These are phyloP conservation scores for Fissipunctia ypsillon DNA, from an alignment of 2,888 invertebrate species.

Conservation along the genomic window DNA sequence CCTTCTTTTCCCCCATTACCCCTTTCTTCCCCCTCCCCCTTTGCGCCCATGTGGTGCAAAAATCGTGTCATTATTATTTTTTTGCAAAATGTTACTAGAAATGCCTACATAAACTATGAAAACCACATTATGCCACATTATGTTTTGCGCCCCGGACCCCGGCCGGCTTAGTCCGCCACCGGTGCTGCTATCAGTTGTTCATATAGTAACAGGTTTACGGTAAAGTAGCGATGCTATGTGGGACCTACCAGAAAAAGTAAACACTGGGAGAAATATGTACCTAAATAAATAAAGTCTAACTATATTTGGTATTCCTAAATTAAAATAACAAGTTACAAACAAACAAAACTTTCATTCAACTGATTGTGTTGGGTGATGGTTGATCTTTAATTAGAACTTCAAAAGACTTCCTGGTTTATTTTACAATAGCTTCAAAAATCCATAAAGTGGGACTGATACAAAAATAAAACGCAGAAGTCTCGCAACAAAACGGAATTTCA, in stretches of 20 bases:
- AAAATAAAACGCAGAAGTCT: background rate
- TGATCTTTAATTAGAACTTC: background rate
- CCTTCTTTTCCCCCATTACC: no score
- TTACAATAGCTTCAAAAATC: background rate
- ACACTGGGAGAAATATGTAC: background rate
- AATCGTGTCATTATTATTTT: no score
- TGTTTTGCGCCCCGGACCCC: background rate
- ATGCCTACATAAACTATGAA: background rate
- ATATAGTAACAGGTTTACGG: background rate
- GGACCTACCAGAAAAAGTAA: background rate
- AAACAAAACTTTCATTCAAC: background rate
- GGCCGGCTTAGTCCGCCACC: background rate
- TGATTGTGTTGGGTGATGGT: background rate
- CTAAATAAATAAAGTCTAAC: background rate
- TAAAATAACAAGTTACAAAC: background rate
- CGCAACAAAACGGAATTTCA: background rate
- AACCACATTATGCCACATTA: background rate
- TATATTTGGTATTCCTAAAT: background rate
- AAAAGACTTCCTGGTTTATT: background rate
- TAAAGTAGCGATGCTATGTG: background rate
- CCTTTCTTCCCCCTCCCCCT: no score
- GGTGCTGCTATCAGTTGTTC: slow-evolving; percentile 5
- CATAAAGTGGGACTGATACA: background rate
- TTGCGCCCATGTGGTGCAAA: no score
- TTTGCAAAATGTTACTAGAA: background rate